These are phyloP conservation scores for Drosophila subsilvestris DNA, from an alignment of 2,888 invertebrate species.

Conservation along the genomic window DNA sequence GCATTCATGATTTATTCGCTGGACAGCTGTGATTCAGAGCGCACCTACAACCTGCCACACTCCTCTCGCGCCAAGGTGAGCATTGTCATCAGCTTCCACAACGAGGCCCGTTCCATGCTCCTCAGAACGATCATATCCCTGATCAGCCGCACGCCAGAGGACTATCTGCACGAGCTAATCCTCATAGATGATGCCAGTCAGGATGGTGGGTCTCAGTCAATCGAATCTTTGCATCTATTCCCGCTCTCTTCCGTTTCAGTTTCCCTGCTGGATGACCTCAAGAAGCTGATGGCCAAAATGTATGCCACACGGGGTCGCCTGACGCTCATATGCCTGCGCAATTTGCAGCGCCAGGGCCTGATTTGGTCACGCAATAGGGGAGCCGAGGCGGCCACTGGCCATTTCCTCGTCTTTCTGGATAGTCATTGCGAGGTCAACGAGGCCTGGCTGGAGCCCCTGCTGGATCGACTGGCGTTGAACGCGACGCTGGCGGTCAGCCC, in stretches of 20 bases:
- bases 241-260: constrained; percentile 22
- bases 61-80: constrained; percentile 63
- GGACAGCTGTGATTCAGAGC: constrained; percentile 63
- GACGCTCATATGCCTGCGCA: constrained; percentile 55
- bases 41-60: constrained; percentile 51
- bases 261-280: constrained; percentile 45
- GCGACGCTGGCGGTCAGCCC: constrained; percentile 82
- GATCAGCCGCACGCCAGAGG: constrained; percentile 67
- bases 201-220: constrained; percentile 66
- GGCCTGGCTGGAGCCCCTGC: constrained; percentile 84
- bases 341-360: constrained; percentile 78
- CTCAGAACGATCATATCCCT: constrained; percentile 77
- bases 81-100: constrained; percentile 79
- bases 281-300: constrained; percentile 12
- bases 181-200: constrained; percentile 80
- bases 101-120: constrained; percentile 80
- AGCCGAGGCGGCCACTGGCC: constrained; percentile 79
- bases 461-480: constrained; percentile 72
- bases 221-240: background rate
- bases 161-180: constrained; percentile 79
- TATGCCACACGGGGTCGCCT: constrained; percentile 1
- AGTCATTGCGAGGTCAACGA: constrained; percentile 84
- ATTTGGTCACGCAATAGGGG: constrained; percentile 84
- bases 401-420: constrained; percentile 83
- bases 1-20: constrained; percentile 1